Evolutionary conservation across 1,140 invertebrate species (phyloP), one percentile per base, ranked within the genome.

Genomic region (Chlorops oryzae): DNA sequence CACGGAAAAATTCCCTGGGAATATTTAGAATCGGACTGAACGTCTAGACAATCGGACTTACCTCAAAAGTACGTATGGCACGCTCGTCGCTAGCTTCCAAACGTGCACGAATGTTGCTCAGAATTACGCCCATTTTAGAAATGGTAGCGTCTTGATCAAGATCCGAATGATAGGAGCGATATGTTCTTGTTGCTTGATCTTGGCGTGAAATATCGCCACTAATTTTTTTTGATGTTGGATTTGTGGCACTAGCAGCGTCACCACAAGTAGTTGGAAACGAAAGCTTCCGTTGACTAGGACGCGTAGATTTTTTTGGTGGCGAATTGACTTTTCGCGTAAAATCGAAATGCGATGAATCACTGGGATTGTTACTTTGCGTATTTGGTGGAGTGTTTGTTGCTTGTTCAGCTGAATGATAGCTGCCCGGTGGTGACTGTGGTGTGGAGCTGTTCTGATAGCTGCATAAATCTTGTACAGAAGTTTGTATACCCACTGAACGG

Each of bases 351-450:
- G 56, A 47, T 1, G 47, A 46, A 12, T 32, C 45, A 38, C 37
- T 60, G 13, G 53, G 45, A n/a, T 52, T 59, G 21, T 59, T 50
- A 6, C 46, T 47, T 15, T 54, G 55, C 20, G 51, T 57, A 3
- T 46, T 49, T 0, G 46, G 52, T 12, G 56, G 51, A 5, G 51
- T 58, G 2, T 56, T 62, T 2, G 59, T 55, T 1, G 48, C 55
- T 28, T 69, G 65, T 15, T 69, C 55, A 0, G 65, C 61, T 3
- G 66, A 70, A 47, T 66, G 63, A 43, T 70, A 70, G 42, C 66
- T 70, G 3, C 66, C 66, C 0, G 66, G 66, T 21, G 66, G 66
- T 0, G 66, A 69, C 20, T 65, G 65, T 0, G 58, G 62, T 1
- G 34, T 46, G 6, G 37, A 32, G 18, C 47, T 34, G 2, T 35